Percentiles rank a stretch among this genome's conserved stretches.
Conservation (phyloP, 64 coral and sea anemone species). For the Acropora yongei region DNA sequence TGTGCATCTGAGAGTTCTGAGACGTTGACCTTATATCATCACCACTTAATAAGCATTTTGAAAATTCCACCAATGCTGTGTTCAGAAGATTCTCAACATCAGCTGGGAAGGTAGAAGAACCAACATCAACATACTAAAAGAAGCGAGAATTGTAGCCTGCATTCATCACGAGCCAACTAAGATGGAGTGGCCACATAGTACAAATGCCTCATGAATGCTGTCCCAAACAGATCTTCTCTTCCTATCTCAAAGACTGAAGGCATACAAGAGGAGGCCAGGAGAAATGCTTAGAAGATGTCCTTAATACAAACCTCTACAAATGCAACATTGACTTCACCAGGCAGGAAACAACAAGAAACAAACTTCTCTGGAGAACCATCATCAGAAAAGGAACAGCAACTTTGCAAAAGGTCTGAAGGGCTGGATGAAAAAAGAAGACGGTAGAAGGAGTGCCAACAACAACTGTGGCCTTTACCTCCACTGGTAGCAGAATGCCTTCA, state of each 20-base stretch:
- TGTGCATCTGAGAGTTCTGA: no score
- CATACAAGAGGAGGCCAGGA: not conserved
- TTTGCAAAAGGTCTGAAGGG: slow-evolving; percentile 15
- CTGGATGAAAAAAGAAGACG: not conserved
- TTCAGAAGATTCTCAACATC: slow-evolving; percentile 13
- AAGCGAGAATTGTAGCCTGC: not conserved
- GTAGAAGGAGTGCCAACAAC: not conserved
- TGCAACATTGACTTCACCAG: slow-evolving; percentile 21
- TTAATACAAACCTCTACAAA: slow-evolving; percentile 42
- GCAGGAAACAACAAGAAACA: slow-evolving; percentile 31
- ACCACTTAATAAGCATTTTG: not conserved
- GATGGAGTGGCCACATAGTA: slow-evolving; percentile 19
- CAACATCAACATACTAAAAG: slow-evolving; percentile 1
- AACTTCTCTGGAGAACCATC: slow-evolving; percentile 26
- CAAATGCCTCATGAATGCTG: no score
- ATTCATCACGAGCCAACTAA: slow-evolving; percentile 23
- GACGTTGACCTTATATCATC: not conserved
- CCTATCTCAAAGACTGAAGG: no score
- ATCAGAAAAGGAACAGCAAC: slow-evolving; percentile 21
- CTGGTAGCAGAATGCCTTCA: not conserved
- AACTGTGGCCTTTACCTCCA: not conserved
- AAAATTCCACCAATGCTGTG: slow-evolving; percentile 46
- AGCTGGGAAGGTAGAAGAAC: slow-evolving; percentile 3
- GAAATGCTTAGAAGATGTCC: slow-evolving; percentile 23
- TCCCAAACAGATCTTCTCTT: no score